Base-by-base conservation (phyloP, 2,113 vertebrate genomes). In the Colinus virginianus region DNA sequence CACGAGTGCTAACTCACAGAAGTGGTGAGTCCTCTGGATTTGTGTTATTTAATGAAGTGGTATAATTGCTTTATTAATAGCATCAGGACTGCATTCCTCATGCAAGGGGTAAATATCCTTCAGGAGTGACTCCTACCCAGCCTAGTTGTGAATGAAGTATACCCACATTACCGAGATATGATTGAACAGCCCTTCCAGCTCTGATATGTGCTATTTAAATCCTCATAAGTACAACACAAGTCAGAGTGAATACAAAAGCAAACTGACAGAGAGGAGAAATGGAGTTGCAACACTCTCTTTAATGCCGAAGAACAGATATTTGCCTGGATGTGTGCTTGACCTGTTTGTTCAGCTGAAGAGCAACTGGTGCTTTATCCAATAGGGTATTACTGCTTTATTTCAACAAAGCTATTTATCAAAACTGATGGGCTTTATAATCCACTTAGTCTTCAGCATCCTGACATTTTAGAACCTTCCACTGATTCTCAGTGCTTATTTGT, bases 81-180 rank as follows among this genome's bases (percentile, higher is more conserved):
- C 16, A 17, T 30, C 21, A 32, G 59, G 36, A 4, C 13, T 28
- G 26, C 3, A 18, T 71, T 85, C 42, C 30, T 46, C 19, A 19
- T 7, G 8, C 13, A 59, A 83, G 34, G 7, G 43, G 63, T 59
- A 20, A 42, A 26, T 18, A 32, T 5, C 32, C 17, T 4, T 1
- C 11, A 19, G 59, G 26, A 86, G 9, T 6, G 1, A 15, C 40
- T 78, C 13, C 30, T 72, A 8, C 7, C 66, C 38, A 36, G 38
- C 4, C 5, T 25, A 1, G 7, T 55, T 45, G 25, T 28, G 48
- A 28, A 12, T 11, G 36, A 48, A 30, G 25, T 9, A 1, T 26
- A 5, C 20, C 2, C 14, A 5, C 15, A 0, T 28, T 11, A 0
- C 81, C 45, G 45, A n/a, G 51, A 9, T 1, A 1, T 0, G 12